Conservation (phyloP, 2,797 vertebrate genomes). For the Xenentodon cancila region DNA sequence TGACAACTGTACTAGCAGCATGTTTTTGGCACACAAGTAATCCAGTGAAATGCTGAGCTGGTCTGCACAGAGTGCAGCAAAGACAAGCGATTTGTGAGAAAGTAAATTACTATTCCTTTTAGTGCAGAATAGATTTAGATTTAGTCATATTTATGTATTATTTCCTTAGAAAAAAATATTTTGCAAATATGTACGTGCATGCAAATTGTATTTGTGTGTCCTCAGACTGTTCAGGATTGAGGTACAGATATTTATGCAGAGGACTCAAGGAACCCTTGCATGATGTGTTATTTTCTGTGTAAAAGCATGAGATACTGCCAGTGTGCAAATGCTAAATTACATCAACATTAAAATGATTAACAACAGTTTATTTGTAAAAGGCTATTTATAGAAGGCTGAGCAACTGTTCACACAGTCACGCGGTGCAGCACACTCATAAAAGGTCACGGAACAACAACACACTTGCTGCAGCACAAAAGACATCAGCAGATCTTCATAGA, state of each 20-base stretch:
- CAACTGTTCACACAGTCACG: slow-evolving; percentile 69
- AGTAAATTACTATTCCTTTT: too few species aligned
- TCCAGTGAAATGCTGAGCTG: too few species aligned
- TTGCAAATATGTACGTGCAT: too few species aligned
- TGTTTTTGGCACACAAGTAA: too few species aligned
- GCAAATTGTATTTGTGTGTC: too few species aligned
- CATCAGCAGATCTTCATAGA: slow-evolving; percentile 20
- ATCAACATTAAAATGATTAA: slow-evolving; percentile 39
- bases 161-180: too few species aligned
- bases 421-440: slow-evolving; percentile 49
- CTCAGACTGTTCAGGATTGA: slow-evolving; percentile 22
- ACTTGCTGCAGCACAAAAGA: slow-evolving; percentile 59
- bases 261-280: slow-evolving; percentile 3
- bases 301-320: slow-evolving; percentile 33
- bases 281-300: slow-evolving; percentile 14
- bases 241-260: background rate
- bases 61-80: too few species aligned
- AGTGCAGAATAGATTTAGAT: too few species aligned
- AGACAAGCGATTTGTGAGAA: too few species aligned
- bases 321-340: slow-evolving; percentile 22
- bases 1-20: too few species aligned
- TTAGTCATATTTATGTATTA: too few species aligned
- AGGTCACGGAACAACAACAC: slow-evolving; percentile 52
- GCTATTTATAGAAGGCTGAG: slow-evolving; percentile 36
- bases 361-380: slow-evolving; percentile 49